These are phyloP conservation scores for Alloscopus bannaensis DNA, from an alignment of 2,888 invertebrate genomes.

Conservation along the genomic window DNA sequence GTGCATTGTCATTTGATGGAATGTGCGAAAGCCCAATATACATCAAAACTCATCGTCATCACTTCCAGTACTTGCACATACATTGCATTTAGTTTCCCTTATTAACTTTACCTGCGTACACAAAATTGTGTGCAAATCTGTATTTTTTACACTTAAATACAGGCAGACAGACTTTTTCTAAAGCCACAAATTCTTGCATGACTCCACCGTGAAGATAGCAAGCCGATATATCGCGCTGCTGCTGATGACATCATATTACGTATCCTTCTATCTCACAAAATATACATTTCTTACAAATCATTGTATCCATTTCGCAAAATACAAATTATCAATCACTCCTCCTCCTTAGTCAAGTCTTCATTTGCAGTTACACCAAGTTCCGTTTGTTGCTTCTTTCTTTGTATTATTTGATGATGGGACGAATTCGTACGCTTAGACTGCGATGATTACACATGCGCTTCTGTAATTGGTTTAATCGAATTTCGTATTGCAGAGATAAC, in stretches of 20 bases:
- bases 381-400: constrained; percentile 19
- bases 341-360: constrained; percentile 44
- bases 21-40: constrained; percentile 63
- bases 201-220: neutral
- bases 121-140: neutral
- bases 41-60: constrained; percentile 14
- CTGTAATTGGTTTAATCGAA: constrained; percentile 6
- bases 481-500: constrained; percentile 19
- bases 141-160: too few species aligned
- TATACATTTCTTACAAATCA: constrained; percentile 13
- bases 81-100: too few species aligned
- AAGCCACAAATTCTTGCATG: constrained; percentile 5
- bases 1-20: constrained; percentile 64
- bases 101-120: neutral
- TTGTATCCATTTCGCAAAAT: constrained; percentile 27
- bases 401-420: constrained; percentile 31
- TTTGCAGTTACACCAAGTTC: constrained; percentile 47
- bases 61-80: neutral
- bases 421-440: constrained; percentile 41
- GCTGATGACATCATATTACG: too few species aligned
- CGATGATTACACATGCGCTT: constrained; percentile 25
- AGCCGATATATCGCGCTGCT: too few species aligned
- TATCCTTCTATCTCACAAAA: constrained; percentile 5
- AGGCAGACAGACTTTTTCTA: constrained; percentile 17
- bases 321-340: constrained; percentile 7